Evolutionary conservation across 2,888 invertebrate species (phyloP).

Genomic region (Deilephila elpenor): DNA sequence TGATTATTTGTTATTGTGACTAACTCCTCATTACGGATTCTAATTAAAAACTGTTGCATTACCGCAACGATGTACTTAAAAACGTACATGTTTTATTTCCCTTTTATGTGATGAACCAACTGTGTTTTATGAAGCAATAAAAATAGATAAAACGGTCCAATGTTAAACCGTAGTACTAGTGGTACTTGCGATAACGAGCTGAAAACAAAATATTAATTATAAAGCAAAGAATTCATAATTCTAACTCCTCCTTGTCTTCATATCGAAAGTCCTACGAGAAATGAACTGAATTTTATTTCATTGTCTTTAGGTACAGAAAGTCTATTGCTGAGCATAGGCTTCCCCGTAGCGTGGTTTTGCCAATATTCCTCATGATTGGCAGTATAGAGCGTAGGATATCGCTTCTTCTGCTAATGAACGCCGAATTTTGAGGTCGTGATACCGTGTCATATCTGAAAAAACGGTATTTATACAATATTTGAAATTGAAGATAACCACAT

Average conservation of each 20-base stretch:
- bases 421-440: too few relatives aligned
- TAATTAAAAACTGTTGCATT: not conserved
- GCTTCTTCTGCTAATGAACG: too few relatives aligned
- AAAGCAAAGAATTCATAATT: not conserved
- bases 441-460: too few relatives aligned
- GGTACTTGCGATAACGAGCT: conserved; percentile 2
- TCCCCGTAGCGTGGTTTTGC: too few relatives aligned
- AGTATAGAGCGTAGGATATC: too few relatives aligned
- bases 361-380: too few relatives aligned
- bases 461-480: too few relatives aligned
- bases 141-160: conserved; percentile 15
- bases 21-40: not conserved
- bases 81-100: conserved; percentile 24
- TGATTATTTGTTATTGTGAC: not conserved
- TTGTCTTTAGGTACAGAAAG: too few relatives aligned
- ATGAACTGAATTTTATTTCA: too few relatives aligned
- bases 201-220: not conserved
- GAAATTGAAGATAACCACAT: too few relatives aligned
- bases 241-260: not conserved
- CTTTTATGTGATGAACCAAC: conserved; percentile 18
- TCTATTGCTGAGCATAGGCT: too few relatives aligned
- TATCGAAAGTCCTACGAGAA: too few relatives aligned
- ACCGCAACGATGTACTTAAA: conserved; percentile 7
- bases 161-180: not conserved
- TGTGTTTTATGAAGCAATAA: conserved; percentile 24